Conservation (phyloP, 2,113 vertebrate genomes). For the Pseudorasbora parva region DNA sequence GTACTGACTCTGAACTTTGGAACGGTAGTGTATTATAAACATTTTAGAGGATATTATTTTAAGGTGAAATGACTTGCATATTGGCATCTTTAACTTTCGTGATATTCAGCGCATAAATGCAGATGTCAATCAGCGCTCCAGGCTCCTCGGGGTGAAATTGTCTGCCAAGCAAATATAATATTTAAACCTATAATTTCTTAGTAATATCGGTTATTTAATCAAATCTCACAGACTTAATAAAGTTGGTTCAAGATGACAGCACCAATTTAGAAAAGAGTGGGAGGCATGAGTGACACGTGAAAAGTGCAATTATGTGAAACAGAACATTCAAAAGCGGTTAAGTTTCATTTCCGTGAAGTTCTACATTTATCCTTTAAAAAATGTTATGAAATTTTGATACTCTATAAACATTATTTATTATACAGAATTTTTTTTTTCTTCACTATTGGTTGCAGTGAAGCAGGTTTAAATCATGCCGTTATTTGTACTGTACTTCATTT, state of each 20-base stretch:
- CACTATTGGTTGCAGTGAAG: not conserved
- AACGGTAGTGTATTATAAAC: not conserved
- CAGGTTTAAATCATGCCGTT: not conserved
- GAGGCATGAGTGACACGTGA: conserved; percentile 25
- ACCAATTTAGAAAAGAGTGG: conserved; percentile 21
- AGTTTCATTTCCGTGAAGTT: conserved; percentile 11
- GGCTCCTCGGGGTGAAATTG: not conserved
- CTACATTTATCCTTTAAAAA: not conserved
- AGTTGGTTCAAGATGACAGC: conserved; percentile 36
- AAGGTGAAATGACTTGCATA: not conserved
- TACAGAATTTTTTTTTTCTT: not conserved
- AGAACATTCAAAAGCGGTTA: not conserved
- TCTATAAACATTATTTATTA: too few species aligned
- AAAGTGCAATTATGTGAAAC: conserved; percentile 43
- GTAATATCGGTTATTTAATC: conserved; percentile 32
- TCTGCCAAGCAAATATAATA: not conserved
- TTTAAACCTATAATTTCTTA: conserved; percentile 24
- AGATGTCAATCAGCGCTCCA: not conserved
- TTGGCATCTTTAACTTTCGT: not conserved
- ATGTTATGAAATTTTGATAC: not conserved
- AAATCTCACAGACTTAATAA: conserved; percentile 25
- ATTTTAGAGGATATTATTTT: not conserved
- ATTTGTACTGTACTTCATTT: conserved; percentile 13
- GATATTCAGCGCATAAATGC: not conserved
- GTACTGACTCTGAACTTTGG: not conserved